Conservation (phyloP, 2,113 vertebrate genomes). For the Copsychus sechellarum region DNA sequence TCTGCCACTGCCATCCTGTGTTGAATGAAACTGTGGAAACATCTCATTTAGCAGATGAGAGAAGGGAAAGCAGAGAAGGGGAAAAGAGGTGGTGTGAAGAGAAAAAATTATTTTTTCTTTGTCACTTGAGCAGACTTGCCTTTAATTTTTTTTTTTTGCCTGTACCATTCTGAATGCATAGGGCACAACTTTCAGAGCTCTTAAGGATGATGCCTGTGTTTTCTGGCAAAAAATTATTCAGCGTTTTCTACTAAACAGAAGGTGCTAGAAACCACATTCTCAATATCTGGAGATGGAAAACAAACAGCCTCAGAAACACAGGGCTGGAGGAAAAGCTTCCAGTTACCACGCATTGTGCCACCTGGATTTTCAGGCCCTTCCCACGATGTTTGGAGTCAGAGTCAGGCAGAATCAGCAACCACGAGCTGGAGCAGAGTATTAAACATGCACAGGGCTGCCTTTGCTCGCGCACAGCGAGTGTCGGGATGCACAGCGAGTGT, state of each 20-base stretch:
- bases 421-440: background rate
- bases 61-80: background rate
- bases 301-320: background rate
- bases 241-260: background rate
- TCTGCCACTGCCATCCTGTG: slow-evolving; percentile 43
- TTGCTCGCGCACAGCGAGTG: background rate
- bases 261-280: background rate
- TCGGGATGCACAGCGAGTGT: background rate
- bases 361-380: background rate
- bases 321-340: background rate
- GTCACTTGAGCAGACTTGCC: background rate
- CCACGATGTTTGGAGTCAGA: background rate
- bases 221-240: background rate
- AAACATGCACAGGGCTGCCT: background rate
- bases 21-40: slow-evolving; percentile 33
- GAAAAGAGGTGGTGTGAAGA: background rate
- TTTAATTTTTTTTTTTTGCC: background rate
- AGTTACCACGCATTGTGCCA: rapidly evolving
- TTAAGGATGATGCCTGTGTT: background rate
- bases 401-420: background rate
- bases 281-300: background rate
- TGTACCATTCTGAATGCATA: background rate
- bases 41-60: slow-evolving; percentile 46
- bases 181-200: background rate
- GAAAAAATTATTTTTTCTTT: background rate